Evolutionary conservation across 2,797 vertebrate species (phyloP).

Genomic region (Gallinago solitaria): DNA sequence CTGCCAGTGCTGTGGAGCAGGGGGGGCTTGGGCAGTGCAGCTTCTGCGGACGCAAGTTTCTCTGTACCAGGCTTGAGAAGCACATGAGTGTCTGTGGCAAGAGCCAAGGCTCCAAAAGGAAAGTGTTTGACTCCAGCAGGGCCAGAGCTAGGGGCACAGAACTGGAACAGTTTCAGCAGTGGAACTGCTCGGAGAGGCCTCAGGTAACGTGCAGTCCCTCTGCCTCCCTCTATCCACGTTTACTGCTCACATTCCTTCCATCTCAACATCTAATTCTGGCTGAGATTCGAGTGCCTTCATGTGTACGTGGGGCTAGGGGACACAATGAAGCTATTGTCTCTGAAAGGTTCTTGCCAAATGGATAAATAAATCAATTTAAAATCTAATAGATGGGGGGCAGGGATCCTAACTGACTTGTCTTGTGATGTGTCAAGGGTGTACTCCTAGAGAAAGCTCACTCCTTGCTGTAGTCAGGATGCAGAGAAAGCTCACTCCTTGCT

Average conservation of each 20-base stretch:
- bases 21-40: constrained; percentile 73
- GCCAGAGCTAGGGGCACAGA: constrained; percentile 83
- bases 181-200: constrained; percentile 45
- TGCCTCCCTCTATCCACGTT: not conserved
- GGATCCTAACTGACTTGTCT: not conserved
- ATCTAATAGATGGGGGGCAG: not conserved
- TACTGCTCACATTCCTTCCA: not conserved
- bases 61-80: constrained; percentile 77
- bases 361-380: not conserved
- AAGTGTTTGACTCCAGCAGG: constrained; percentile 82
- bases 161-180: constrained; percentile 78
- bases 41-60: constrained; percentile 83
- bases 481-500: not conserved
- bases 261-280: not conserved
- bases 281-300: accelerated
- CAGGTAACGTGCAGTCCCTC: constrained; percentile 58
- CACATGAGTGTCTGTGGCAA: constrained; percentile 82
- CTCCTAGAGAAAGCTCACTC: not conserved
- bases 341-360: not conserved
- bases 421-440: not conserved
- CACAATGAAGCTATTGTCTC: not conserved
- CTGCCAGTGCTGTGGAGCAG: not conserved
- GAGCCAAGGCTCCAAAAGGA: constrained; percentile 73
- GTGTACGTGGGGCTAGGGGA: accelerated
- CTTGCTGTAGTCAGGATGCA: not conserved